Evolutionary conservation across 2,113 vertebrate genomes (phyloP), one percentile per base, ranked within the genome.

Genomic region (Neolamprologus ventralis): DNA sequence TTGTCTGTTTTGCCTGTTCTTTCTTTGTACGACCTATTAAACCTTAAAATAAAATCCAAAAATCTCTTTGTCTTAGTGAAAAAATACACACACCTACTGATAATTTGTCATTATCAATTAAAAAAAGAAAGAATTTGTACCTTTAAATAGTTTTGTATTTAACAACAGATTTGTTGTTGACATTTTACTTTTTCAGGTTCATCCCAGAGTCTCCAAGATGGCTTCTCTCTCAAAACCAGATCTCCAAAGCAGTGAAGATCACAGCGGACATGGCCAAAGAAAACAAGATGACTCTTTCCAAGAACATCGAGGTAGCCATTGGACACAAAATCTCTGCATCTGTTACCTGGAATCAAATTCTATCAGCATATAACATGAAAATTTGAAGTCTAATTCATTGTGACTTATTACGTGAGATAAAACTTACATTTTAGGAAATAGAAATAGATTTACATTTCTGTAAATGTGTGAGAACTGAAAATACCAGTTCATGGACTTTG

Each of bases 161-260:
- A 84, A 35, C 4, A n/a, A 26, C 5, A 19, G 23, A 19, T 42
- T 37, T 71, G 54, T 31, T 21, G 12, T 21, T 60, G 12, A n/a
- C 5, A 6, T 33, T 60, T 87, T 54, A 31, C 26, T 8, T 26
- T 51, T 47, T 2, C 92, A 99, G 98, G 98, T 95, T 97, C 37
- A 96, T 99, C 87, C 98, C 98, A 1, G 98, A 99, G 57, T 99
- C 98, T 88, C 98, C 98, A 3, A 95, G 98, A n/a, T 99, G 98
- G 98, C 97, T 99, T 12, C 93, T 99, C 37, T 98, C 97, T 23
- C 97, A 98, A 79, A 98, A 97, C 84, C 94, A 97, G 45, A 96
- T 94, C 47, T 87, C 95, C 5, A 92, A 96, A 92, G 99, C 98
- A 1, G 75, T 98, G 81, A 88, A 96, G 89, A 97, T 99, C 87